Conservation (phyloP, 2,113 vertebrate species). For the Haplochromis vanheusdeni region DNA sequence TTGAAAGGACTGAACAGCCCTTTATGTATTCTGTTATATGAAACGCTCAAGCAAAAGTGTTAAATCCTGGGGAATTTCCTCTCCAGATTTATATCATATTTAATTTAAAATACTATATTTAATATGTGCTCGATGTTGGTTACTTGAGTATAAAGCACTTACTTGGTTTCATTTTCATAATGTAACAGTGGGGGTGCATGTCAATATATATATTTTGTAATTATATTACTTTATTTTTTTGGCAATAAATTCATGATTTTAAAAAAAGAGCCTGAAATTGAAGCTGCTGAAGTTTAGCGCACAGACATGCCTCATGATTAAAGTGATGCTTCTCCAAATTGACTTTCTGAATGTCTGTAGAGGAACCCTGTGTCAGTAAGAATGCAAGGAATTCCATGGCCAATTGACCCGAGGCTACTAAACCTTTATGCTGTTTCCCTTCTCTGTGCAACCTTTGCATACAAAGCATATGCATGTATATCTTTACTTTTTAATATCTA, state of each 20-base stretch:
- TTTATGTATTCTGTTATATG: accelerated
- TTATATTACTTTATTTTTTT: neutral
- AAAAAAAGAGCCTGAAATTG: neutral
- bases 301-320: neutral
- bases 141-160: neutral
- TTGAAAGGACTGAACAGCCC: neutral
- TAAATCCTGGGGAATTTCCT: neutral
- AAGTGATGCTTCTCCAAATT: neutral
- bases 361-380: neutral
- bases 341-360: neutral
- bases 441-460: neutral
- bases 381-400: conserved; percentile 24
- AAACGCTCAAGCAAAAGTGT: neutral
- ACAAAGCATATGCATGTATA: neutral
- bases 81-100: neutral
- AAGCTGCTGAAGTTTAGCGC: neutral
- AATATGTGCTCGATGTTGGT: neutral
- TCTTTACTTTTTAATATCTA: neutral
- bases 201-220: neutral
- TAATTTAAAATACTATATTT: neutral
- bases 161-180: neutral
- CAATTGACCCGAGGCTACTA: conserved; percentile 17
- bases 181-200: neutral
- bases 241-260: neutral
- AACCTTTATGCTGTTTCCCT: neutral